Percentiles rank a stretch among this genome's conserved stretches.
phyloP scores from a whole-genome alignment of 2,888 invertebrate species.

The Heliconius ethilla region DNA sequence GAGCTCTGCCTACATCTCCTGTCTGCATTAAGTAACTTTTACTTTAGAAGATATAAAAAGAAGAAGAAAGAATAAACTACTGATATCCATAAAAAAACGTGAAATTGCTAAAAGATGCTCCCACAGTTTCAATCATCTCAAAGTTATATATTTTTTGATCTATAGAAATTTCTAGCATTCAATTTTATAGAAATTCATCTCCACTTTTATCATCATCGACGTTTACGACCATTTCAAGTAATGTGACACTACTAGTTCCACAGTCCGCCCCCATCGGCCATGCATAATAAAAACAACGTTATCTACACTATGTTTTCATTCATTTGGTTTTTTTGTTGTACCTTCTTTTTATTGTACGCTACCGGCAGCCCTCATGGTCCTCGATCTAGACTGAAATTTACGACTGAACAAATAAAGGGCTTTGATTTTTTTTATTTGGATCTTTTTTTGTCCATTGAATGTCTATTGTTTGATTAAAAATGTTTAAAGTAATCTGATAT shows the following conservation, averaged over 20 bases:
- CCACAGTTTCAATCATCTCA: no score
- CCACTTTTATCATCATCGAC: neutral
- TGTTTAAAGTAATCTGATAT: neutral
- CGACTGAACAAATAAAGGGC: conserved; percentile 21
- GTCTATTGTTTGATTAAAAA: neutral
- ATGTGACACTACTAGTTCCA: conserved; percentile 7
- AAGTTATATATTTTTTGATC: no score
- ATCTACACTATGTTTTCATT: conserved; percentile 72
- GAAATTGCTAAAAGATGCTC: no score
- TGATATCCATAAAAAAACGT: no score
- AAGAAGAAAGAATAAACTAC: no score
- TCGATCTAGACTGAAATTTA: conserved; percentile 25
- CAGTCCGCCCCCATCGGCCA: conserved; percentile 39
- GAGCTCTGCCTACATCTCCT: no score
- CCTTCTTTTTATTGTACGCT: conserved; percentile 38
- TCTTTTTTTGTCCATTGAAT: neutral
- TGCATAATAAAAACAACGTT: conserved; percentile 65
- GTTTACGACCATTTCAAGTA: conserved; percentile 13
- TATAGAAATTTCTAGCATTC: no score
- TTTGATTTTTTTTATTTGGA: conserved; percentile 52
- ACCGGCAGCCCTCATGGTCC: conserved; percentile 41
- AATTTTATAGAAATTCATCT: no score
- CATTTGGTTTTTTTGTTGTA: conserved; percentile 34
- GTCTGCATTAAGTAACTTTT: no score
- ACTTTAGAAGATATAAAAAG: no score